Percentiles rank a stretch among this genome's conserved stretches.
Conservation (phyloP, 2,797 vertebrate genomes). For the Echiichthys vipera region DNA sequence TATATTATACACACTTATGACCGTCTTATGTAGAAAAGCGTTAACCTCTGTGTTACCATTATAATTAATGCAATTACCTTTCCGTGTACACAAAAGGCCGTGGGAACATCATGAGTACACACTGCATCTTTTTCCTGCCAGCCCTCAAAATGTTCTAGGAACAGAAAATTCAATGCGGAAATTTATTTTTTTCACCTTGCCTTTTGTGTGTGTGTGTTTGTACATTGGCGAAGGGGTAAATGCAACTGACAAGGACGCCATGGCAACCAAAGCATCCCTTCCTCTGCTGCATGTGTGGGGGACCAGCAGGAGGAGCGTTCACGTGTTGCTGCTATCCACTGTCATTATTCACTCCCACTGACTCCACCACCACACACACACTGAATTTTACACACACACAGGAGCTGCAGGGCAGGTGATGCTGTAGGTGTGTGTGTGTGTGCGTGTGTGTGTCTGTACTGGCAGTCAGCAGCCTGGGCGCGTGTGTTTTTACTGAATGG, state of each 20-base stretch:
- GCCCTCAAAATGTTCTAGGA: background rate
- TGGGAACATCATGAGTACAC: background rate
- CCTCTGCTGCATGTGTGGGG: slow-evolving; percentile 47
- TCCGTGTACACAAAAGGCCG: slow-evolving; percentile 13
- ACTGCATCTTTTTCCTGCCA: background rate
- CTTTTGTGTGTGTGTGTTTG: background rate
- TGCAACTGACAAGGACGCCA: background rate
- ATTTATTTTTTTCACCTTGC: background rate
- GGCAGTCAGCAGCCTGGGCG: too few relatives aligned
- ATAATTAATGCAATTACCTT: background rate
- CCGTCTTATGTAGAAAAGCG: background rate
- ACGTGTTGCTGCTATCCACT: slow-evolving; percentile 61
- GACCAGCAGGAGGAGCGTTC: slow-evolving; percentile 48
- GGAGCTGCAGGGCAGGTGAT: too few relatives aligned
- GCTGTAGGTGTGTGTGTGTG: slow-evolving; percentile 14
- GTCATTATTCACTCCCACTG: slow-evolving; percentile 43
- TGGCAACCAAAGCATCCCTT: slow-evolving; percentile 38
- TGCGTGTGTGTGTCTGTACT: slow-evolving; percentile 16
- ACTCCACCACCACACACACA: slow-evolving; percentile 4
- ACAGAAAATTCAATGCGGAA: slow-evolving; percentile 8
- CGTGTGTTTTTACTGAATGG: slow-evolving; percentile 31
- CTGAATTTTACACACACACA: slow-evolving; percentile 3
- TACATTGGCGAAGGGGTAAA: background rate
- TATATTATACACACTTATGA: background rate
- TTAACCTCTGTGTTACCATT: background rate